Conservation (phyloP, 1,140 invertebrate genomes). For the Paracyclopina nana region DNA sequence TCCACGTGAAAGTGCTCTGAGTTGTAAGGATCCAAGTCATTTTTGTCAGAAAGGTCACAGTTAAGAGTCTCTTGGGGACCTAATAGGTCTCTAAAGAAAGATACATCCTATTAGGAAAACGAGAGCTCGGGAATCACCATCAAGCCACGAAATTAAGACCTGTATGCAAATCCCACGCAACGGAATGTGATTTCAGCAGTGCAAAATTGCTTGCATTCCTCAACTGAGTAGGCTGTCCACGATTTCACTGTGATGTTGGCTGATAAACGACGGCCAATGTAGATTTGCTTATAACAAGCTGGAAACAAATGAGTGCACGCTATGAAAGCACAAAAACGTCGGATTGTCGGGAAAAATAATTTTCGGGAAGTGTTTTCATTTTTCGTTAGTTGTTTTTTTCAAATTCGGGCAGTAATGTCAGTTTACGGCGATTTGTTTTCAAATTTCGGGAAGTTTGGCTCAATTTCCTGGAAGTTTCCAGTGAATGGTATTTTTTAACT, state of each 20-base stretch:
- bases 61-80: too few relatives aligned
- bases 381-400: neutral
- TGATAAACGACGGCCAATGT: slow-evolving; percentile 42
- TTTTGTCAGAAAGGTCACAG: too few relatives aligned
- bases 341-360: neutral
- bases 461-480: too few relatives aligned
- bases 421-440: too few relatives aligned
- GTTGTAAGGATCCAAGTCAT: slow-evolving; percentile 40
- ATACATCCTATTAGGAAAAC: too few relatives aligned
- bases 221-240: slow-evolving; percentile 42
- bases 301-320: too few relatives aligned
- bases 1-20: slow-evolving; percentile 40
- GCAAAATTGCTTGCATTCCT: slow-evolving; percentile 50
- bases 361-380: neutral
- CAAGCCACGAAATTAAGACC: too few relatives aligned
- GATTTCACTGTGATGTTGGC: slow-evolving; percentile 40
- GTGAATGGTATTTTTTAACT: too few relatives aligned
- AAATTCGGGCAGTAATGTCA: neutral
- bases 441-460: too few relatives aligned
- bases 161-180: slow-evolving; percentile 62
- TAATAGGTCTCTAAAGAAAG: too few relatives aligned
- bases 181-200: slow-evolving; percentile 45
- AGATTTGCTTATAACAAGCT: slow-evolving; percentile 50
- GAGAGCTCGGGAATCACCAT: too few relatives aligned
- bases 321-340: neutral